These are phyloP conservation scores for Leptinotarsa tumamoca DNA, from an alignment of 2,888 invertebrate species.

Conservation along the genomic window DNA sequence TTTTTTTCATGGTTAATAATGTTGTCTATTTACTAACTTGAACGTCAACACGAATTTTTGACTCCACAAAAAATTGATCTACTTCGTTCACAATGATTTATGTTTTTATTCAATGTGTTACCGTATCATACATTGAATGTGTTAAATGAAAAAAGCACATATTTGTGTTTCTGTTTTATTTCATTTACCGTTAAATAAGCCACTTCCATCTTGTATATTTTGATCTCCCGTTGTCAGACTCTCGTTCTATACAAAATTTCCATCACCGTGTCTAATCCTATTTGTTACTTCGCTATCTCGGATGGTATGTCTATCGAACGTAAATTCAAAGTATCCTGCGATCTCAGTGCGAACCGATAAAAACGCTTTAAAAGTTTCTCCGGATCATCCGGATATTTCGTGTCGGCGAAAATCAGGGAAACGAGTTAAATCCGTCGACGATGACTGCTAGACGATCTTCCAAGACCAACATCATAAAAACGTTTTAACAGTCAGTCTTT, in stretches of 20 bases:
- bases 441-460: constrained; percentile 5
- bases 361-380: constrained; percentile 2
- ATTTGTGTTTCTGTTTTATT: no score
- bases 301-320: not conserved
- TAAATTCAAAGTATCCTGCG: constrained; percentile 17
- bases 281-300: not conserved
- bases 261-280: not conserved
- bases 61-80: no score
- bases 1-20: no score
- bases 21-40: no score
- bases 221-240: not conserved
- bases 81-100: no score
- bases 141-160: no score
- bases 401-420: constrained; percentile 8
- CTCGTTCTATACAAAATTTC: not conserved
- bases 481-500: constrained; percentile 2
- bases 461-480: not conserved
- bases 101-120: no score
- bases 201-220: not conserved
- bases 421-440: constrained; percentile 3
- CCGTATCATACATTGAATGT: no score
- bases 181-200: not conserved
- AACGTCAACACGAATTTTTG: no score
- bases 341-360: not conserved
- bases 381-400: constrained; percentile 20